phyloP scores from a whole-genome alignment of 2,797 vertebrate species.

The Mallotus villosus region DNA sequence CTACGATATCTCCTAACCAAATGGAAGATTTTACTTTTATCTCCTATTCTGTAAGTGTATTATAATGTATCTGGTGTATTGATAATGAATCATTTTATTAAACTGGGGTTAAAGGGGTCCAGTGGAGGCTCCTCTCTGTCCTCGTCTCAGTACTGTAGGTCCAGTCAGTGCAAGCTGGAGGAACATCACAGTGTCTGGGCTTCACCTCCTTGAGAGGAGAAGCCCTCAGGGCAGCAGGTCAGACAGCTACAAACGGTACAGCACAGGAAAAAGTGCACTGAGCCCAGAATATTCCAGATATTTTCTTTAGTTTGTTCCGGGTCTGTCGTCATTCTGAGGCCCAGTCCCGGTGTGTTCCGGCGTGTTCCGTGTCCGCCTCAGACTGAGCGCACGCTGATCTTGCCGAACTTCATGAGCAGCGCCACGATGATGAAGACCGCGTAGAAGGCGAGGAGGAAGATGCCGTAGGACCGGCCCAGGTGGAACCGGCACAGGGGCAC shows the following conservation, averaged over 20 bases:
- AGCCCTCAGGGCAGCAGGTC: neutral
- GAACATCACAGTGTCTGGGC: neutral
- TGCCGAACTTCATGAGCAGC: conserved; percentile 87
- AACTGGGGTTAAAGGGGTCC: conserved; percentile 44
- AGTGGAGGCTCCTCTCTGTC: neutral
- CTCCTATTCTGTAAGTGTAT: conserved; percentile 55
- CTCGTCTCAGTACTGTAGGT: neutral
- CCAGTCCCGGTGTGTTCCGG: too few species aligned
- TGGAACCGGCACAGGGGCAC: conserved; percentile 87
- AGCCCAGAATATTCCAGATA: too few species aligned
- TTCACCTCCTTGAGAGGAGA: neutral
- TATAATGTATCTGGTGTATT: conserved; percentile 60
- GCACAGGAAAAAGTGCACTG: too few species aligned
- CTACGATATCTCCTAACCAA: conserved; percentile 41
- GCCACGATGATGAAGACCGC: conserved; percentile 82
- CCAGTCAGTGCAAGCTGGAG: conserved; percentile 26
- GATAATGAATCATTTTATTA: conserved; percentile 63
- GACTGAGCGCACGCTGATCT: conserved; percentile 63
- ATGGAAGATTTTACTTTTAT: conserved; percentile 64
- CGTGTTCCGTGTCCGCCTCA: neutral
- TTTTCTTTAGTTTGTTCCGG: neutral
- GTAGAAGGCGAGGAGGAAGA: conserved; percentile 86
- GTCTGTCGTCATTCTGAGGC: neutral
- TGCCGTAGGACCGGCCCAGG: conserved; percentile 75
- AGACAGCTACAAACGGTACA: too few species aligned